These are phyloP conservation scores for Helicoverpa assulta DNA, from an alignment of 2,888 invertebrate species.

Conservation along the genomic window DNA sequence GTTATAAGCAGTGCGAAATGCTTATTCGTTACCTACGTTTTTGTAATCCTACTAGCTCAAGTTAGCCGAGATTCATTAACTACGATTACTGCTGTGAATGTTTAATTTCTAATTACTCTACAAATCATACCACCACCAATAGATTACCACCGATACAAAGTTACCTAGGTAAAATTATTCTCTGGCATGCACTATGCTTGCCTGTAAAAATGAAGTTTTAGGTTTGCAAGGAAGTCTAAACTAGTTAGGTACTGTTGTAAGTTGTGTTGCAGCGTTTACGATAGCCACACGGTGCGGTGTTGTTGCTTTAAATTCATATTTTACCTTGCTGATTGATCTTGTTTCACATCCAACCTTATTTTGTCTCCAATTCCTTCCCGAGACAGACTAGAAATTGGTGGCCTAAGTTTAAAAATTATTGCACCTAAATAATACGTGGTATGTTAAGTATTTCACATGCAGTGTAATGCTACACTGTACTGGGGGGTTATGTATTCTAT, in stretches of 20 bases:
- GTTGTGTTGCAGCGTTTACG: conserved; percentile 70
- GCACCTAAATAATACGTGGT: conserved; percentile 75
- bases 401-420: conserved; percentile 82
- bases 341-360: conserved; percentile 89
- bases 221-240: conserved; percentile 53
- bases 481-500: conserved; percentile 48
- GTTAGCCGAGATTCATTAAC: conserved; percentile 33
- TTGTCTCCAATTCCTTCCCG: conserved; percentile 88
- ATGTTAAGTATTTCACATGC: conserved; percentile 71
- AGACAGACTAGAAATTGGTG: conserved; percentile 88
- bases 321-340: conserved; percentile 88
- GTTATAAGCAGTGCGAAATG: conserved; percentile 59
- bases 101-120: conserved; percentile 48
- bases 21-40: conserved; percentile 24
- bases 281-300: conserved; percentile 83
- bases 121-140: conserved; percentile 64
- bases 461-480: conserved; percentile 69
- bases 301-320: conserved; percentile 72
- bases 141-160: conserved; percentile 55
- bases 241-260: conserved; percentile 54
- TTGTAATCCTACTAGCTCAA: conserved; percentile 28
- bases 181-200: conserved; percentile 62
- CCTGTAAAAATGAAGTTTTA: conserved; percentile 39
- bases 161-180: conserved; percentile 33
- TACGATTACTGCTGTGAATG: conserved; percentile 51